Evolutionary conservation across 2,888 invertebrate genomes (phyloP).

Genomic region (Napeogenes sylphis): DNA sequence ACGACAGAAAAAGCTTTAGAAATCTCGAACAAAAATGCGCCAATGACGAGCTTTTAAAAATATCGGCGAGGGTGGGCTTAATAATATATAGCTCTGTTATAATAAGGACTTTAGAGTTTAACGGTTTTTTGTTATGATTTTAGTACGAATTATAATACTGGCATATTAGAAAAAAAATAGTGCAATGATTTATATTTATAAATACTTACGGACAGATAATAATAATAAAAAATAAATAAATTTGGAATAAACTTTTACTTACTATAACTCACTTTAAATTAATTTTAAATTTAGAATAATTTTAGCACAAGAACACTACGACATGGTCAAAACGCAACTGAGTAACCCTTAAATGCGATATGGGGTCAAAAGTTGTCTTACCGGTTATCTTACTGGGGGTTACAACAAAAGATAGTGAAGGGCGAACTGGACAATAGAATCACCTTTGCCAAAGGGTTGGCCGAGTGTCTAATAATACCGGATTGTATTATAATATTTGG

Average conservation of each 20-base stretch:
- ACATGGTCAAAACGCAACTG: constrained; percentile 65
- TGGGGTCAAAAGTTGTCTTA: constrained; percentile 74
- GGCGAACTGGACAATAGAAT: constrained; percentile 73
- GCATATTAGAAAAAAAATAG: background rate
- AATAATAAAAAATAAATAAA: background rate
- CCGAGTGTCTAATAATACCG: constrained; percentile 53
- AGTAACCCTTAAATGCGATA: constrained; percentile 56
- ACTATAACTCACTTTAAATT: constrained; percentile 8
- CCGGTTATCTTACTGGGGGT: constrained; percentile 70
- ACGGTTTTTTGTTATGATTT: constrained; percentile 8
- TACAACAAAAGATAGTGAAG: constrained; percentile 57
- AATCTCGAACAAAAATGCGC: constrained; percentile 69
- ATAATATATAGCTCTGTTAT: constrained; percentile 14
- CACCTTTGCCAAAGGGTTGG: constrained; percentile 44
- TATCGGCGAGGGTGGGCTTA: constrained; percentile 33
- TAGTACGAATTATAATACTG: background rate
- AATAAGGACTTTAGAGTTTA: constrained; percentile 13
- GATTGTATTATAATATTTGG: constrained; percentile 73
- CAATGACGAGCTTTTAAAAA: constrained; percentile 64
- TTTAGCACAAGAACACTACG: constrained; percentile 21
- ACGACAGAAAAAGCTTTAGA: constrained; percentile 72
- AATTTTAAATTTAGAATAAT: constrained; percentile 8
- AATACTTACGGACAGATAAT: constrained; percentile 12
- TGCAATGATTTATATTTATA: constrained; percentile 12
- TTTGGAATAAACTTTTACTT: background rate